Conservation (phyloP, 2,113 vertebrate genomes). For the Pedetes capensis region DNA sequence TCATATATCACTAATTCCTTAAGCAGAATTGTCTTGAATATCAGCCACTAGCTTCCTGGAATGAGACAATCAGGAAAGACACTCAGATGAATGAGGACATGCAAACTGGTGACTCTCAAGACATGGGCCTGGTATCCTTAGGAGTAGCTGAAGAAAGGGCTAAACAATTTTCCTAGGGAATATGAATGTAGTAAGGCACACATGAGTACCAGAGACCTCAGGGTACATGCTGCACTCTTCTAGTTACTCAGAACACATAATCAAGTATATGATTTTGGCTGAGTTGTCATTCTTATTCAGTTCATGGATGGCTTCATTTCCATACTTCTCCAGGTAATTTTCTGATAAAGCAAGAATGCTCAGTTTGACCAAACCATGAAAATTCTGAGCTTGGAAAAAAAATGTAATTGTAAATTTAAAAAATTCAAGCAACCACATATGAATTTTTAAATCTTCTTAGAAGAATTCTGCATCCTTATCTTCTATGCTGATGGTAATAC, state of each 20-base stretch:
- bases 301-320: conserved; percentile 56
- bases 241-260: background rate
- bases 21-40: background rate
- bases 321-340: conserved; percentile 72
- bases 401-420: conserved; percentile 11
- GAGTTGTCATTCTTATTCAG: conserved; percentile 65
- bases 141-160: background rate
- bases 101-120: background rate
- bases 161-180: background rate
- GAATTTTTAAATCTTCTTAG: background rate
- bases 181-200: background rate
- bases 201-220: background rate
- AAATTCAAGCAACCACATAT: background rate
- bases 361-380: conserved; percentile 72
- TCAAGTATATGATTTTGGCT: background rate
- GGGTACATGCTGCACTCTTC: background rate
- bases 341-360: conserved; percentile 76
- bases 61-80: background rate
- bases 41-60: background rate
- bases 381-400: conserved; percentile 71
- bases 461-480: background rate
- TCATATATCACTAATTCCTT: background rate
- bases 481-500: background rate
- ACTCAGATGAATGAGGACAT: background rate
- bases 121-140: background rate